Percentiles rank a stretch among this genome's conserved stretches.
These are phyloP conservation scores for Prionailurus viverrinus DNA, from an alignment of 2,113 vertebrate genomes.

Conservation along the genomic window DNA sequence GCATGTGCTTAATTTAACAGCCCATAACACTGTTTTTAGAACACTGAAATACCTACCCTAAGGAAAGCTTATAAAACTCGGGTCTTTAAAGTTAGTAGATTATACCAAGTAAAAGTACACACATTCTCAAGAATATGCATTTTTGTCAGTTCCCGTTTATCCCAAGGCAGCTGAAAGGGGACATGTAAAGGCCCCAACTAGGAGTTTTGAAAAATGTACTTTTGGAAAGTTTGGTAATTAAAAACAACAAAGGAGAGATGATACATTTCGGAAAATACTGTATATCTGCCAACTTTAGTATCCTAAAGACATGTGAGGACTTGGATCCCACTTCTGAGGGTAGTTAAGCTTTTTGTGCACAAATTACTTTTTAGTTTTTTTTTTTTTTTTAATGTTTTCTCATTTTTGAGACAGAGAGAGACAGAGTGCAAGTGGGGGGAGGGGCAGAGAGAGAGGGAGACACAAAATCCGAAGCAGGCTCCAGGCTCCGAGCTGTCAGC, in stretches of 20 bases:
- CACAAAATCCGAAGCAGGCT: no score
- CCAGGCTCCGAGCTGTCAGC: no score
- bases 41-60: constrained; percentile 79
- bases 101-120: constrained; percentile 65
- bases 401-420: no score
- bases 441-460: no score
- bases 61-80: constrained; percentile 81
- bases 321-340: constrained; percentile 67
- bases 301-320: constrained; percentile 67
- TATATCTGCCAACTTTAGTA: constrained; percentile 54
- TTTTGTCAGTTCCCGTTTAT: constrained; percentile 76
- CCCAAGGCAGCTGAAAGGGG: constrained; percentile 68
- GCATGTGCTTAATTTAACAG: constrained; percentile 85
- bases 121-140: constrained; percentile 62
- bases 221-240: constrained; percentile 71
- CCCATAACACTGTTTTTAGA: constrained; percentile 83
- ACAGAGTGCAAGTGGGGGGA: no score
- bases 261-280: constrained; percentile 58
- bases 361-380: constrained; percentile 76
- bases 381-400: no score
- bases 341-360: constrained; percentile 74
- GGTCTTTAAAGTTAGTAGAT: constrained; percentile 83
- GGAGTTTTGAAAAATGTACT: constrained; percentile 52
- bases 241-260: constrained; percentile 65
- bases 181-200: constrained; percentile 51